phyloP scores from a whole-genome alignment of 1,140 invertebrate genomes.

The Cyphomyrmex costatus region DNA sequence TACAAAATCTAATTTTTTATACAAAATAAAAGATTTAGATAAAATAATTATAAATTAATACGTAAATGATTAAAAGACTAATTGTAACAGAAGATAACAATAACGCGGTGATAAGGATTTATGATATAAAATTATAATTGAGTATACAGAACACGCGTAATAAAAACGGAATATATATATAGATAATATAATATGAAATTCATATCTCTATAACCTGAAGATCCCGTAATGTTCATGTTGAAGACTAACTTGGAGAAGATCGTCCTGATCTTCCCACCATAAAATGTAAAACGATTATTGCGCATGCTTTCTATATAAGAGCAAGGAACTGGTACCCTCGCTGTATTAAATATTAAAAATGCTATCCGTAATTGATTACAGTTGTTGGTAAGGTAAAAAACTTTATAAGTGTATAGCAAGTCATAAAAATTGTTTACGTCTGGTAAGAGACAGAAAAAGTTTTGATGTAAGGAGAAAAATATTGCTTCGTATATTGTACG shows the following conservation, averaged over 20 bases:
- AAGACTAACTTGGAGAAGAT: neutral
- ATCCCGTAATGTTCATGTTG: neutral
- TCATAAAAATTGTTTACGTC: neutral
- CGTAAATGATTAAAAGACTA: neutral
- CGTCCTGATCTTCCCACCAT: neutral
- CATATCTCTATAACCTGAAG: slow-evolving; percentile 1
- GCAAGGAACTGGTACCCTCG: neutral
- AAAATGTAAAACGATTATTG: neutral
- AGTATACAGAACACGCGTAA: neutral
- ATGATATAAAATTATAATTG: neutral
- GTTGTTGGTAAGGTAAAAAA: neutral
- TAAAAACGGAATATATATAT: neutral
- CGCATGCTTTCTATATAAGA: neutral
- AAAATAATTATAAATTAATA: neutral
- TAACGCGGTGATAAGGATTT: neutral
- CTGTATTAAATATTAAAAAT: slow-evolving; percentile 27
- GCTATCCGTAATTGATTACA: neutral
- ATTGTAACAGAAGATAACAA: neutral
- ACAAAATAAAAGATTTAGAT: neutral
- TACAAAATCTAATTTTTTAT: slow-evolving; percentile 41
- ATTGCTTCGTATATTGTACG: neutral
- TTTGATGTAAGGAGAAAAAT: neutral
- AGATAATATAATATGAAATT: neutral
- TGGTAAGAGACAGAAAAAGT: neutral
- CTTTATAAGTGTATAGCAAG: neutral